A percentile compares a stretch with the other conserved stretches of the same genome.
phyloP scores from a whole-genome alignment of 2,888 invertebrate species.

The Pherbina coryleti region DNA sequence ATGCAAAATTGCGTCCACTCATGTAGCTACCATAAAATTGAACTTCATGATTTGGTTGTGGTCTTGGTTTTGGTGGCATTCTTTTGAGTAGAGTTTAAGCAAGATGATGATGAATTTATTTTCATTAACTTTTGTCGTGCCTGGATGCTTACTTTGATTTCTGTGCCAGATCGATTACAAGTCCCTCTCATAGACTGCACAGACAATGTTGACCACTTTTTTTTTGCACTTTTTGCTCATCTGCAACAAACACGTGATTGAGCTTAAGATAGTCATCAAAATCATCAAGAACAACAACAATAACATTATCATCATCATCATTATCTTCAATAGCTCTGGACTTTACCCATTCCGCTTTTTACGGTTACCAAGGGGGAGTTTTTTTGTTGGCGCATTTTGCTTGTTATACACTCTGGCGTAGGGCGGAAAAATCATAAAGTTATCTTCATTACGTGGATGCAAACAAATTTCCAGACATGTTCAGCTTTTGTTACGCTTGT shows the following conservation, averaged over 20 bases:
- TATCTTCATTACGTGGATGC: conserved; percentile 61
- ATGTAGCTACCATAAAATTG: background rate
- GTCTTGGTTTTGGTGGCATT: background rate
- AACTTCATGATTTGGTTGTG: background rate
- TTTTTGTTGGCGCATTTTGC: background rate
- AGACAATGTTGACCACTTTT: background rate
- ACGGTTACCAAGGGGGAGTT: background rate
- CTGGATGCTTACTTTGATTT: background rate
- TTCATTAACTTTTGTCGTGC: background rate
- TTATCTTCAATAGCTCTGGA: background rate
- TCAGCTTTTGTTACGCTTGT: conserved; percentile 57
- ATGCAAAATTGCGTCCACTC: background rate
- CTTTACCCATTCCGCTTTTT: background rate
- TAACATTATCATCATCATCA: background rate
- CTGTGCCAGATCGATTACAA: background rate
- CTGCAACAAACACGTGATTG: conserved; percentile 34
- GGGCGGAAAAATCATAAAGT: conserved; percentile 54
- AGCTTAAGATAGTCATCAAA: conserved; percentile 33
- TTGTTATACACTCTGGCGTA: too few relatives aligned
- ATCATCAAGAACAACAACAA: background rate
- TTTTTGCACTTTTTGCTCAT: background rate
- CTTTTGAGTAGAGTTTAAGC: background rate
- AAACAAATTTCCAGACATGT: conserved; percentile 63
- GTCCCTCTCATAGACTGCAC: background rate
- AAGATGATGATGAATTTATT: conserved; percentile 13